Base-by-base conservation (phyloP, 2,113 vertebrate genomes). In the Edolisoma coerulescens region DNA sequence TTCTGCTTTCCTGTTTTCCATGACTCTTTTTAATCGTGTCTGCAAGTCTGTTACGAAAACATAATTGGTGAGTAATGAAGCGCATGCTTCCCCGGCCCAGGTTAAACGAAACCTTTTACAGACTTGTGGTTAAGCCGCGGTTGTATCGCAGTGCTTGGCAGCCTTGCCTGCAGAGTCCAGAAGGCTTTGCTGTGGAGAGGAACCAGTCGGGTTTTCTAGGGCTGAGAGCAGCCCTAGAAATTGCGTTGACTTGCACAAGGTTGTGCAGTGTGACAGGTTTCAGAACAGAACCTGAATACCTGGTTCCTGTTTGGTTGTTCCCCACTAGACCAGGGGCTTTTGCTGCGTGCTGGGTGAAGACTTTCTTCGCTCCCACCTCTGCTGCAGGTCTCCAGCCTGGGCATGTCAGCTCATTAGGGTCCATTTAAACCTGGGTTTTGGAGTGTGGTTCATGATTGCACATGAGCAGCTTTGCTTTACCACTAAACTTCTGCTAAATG, bases 301-400 rank as follows among this genome's bases (percentile, higher is more conserved):
- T 47, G 67, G 9, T 7, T 61, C 37, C 2, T 3, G 6, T 28
- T 57, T 32, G 20, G 12, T 2, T n/a, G 24, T 10, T 35, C 16
- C 24, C 6, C 32, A 2, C 52, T 49, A 13, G 56, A 22, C 5
- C 49, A 26, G 33, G 22, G 26, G 7, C 49, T 77, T 15, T 49
- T 76, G 37, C 21, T 65, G 2, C 45, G n/a, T 28, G 21, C 56
- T 78, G 52, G 9, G 8, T 1, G 1, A 65, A 57, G 50, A 16
- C 30, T 96, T 30, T 22, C n/a, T 67, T n/a, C 0, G 0, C 22
- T 78, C 32, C 30, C 61, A 4, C 26, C 11, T 11, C 3, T 1
- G 1, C n/a, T 82, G 44, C 35, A 14, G 10, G 13, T 53, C 45
- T 56, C 44, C 11, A 83, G 54, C 67, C 21, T 22, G 33, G 54